A percentile compares a stretch with the other conserved stretches of the same genome.
Evolutionary conservation across 2,113 vertebrate genomes (phyloP).

Genomic region (Alligator mississippiensis): DNA sequence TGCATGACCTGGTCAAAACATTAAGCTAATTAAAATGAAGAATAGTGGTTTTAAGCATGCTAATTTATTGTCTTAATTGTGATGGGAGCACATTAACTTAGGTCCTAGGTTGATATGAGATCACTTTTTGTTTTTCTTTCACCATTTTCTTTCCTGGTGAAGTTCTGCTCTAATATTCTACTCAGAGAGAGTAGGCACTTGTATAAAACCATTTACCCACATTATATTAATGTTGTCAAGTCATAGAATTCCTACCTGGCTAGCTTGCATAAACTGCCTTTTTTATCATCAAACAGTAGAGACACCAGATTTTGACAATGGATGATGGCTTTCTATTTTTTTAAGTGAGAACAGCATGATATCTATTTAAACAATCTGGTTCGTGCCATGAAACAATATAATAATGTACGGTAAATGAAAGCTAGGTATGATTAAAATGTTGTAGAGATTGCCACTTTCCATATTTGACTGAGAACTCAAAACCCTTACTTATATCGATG

Average conservation of each 20-base stretch:
- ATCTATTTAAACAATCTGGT: neutral
- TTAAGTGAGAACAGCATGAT: neutral
- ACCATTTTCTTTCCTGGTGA: neutral
- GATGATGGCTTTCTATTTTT: neutral
- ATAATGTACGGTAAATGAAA: neutral
- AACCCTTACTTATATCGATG: neutral
- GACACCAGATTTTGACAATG: neutral
- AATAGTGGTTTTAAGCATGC: neutral
- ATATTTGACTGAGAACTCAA: neutral
- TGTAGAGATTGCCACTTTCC: neutral
- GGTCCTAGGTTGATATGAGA: neutral
- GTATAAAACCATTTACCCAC: neutral
- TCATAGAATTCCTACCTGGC: neutral
- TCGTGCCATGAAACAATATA: neutral
- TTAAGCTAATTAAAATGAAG: neutral
- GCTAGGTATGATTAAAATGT: neutral
- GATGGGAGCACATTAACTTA: neutral
- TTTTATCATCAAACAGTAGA: fast-evolving
- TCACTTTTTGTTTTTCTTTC: neutral
- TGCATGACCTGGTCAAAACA: neutral
- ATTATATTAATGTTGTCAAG: neutral
- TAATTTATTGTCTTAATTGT: neutral
- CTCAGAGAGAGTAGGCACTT: neutral
- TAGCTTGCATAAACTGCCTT: neutral
- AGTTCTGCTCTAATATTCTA: neutral